Conservation (phyloP, 2,113 vertebrate species). For the Tyto alba region DNA sequence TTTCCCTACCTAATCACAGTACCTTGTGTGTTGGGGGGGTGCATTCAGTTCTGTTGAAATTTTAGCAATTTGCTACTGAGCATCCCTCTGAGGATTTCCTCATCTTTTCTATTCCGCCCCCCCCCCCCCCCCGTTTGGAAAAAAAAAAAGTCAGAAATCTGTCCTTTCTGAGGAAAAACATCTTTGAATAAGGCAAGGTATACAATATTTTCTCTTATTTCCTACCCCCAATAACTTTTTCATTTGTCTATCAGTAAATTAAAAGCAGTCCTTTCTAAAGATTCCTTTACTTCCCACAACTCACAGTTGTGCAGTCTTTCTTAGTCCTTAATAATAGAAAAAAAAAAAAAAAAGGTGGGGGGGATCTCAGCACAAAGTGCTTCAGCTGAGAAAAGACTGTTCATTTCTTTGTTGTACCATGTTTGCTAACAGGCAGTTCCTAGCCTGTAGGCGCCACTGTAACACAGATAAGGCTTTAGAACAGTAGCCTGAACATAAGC, state of each 20-base stretch:
- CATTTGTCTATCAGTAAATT: not conserved
- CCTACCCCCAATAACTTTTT: not conserved
- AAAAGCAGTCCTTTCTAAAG: not conserved
- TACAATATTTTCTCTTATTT: not conserved
- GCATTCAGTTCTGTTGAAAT: not conserved
- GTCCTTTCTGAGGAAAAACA: not conserved
- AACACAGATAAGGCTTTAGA: not conserved
- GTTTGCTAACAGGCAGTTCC: not conserved
- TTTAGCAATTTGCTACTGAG: not conserved
- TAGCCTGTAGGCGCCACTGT: not conserved
- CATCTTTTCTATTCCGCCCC: not conserved
- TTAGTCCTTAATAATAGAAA: not conserved
- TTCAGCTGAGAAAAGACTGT: not conserved
- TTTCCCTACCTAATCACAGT: not conserved
- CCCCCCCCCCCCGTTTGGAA: not conserved
- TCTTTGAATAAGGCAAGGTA: not conserved
- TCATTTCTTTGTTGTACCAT: not conserved
- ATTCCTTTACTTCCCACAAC: not conserved
- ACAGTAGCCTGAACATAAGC: not conserved
- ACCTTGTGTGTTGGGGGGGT: not conserved
- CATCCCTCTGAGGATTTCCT: not conserved
- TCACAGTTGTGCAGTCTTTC: not conserved
- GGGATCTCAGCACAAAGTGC: not conserved
- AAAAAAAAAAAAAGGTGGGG: not conserved
- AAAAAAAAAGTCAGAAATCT: not conserved